Evolutionary conservation across 2,888 invertebrate species (phyloP).

Genomic region (Bhutanitis thaidina): DNA sequence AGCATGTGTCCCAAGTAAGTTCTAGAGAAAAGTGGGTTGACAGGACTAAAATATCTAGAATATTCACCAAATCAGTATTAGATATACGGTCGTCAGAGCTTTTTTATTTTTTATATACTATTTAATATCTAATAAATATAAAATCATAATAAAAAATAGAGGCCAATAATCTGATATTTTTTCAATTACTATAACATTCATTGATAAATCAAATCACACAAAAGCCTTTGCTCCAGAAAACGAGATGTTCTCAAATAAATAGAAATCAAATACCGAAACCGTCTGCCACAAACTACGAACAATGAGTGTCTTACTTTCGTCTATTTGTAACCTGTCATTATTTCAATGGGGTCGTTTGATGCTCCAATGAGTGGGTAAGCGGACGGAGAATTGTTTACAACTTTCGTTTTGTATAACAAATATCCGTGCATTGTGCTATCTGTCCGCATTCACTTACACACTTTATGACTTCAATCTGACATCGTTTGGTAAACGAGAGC

Average conservation of each 20-base stretch:
- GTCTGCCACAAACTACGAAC: conserved; percentile 35
- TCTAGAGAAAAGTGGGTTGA: no score
- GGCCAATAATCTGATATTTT: no score
- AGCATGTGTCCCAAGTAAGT: no score
- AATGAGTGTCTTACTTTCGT: conserved; percentile 60
- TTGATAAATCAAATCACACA: neutral
- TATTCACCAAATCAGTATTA: no score
- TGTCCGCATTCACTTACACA: conserved; percentile 1
- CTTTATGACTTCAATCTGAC: conserved; percentile 10
- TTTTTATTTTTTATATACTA: no score
- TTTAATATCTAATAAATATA: no score
- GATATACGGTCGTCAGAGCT: no score
- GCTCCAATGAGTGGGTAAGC: conserved; percentile 54
- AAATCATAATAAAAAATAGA: no score
- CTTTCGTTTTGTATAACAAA: conserved; percentile 42
- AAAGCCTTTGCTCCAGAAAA: conserved; percentile 35
- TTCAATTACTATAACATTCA: neutral
- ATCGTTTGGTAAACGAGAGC: neutral
- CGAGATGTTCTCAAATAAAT: conserved; percentile 33
- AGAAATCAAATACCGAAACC: conserved; percentile 29
- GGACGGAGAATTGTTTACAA: conserved; percentile 32
- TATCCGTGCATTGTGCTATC: conserved; percentile 25
- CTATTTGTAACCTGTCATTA: conserved; percentile 68
- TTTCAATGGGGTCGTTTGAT: conserved; percentile 57
- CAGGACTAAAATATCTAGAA: no score